Evolutionary conservation across 2,113 vertebrate genomes (phyloP).

Genomic region (Serinus canaria): DNA sequence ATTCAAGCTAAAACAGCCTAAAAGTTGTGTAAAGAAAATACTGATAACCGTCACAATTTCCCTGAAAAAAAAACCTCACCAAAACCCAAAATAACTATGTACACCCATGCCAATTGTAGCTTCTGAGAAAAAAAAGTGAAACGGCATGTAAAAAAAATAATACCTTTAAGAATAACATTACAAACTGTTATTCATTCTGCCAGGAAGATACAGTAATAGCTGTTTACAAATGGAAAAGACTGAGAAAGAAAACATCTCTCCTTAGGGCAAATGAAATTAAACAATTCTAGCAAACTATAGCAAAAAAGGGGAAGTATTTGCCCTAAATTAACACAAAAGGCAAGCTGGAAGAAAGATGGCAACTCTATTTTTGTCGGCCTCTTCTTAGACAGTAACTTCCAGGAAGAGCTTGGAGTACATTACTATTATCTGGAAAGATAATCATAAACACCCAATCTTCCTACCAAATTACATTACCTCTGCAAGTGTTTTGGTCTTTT

Average conservation of each 20-base stretch:
- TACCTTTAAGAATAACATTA: neutral
- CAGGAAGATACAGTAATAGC: neutral
- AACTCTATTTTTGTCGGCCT: neutral
- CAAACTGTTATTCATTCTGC: neutral
- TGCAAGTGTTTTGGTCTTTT: neutral
- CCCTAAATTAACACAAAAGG: constrained; percentile 7
- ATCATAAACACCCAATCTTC: neutral
- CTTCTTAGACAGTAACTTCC: neutral
- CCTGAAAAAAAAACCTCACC: neutral
- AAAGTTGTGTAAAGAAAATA: constrained; percentile 25
- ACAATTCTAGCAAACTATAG: neutral
- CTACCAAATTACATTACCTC: neutral
- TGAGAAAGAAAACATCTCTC: neutral
- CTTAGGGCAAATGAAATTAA: neutral
- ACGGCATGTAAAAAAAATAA: neutral
- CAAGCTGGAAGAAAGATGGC: constrained; percentile 26
- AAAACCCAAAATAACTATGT: neutral
- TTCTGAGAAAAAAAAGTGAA: constrained; percentile 7
- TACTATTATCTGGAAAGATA: neutral
- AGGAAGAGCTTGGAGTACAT: neutral
- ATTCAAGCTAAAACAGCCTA: neutral
- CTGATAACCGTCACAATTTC: constrained; percentile 19
- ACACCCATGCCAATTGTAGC: neutral
- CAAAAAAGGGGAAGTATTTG: neutral
- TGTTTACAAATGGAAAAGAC: neutral